These are phyloP conservation scores for Leptinotarsa texana DNA, from an alignment of 1,140 invertebrate species.

Conservation along the genomic window DNA sequence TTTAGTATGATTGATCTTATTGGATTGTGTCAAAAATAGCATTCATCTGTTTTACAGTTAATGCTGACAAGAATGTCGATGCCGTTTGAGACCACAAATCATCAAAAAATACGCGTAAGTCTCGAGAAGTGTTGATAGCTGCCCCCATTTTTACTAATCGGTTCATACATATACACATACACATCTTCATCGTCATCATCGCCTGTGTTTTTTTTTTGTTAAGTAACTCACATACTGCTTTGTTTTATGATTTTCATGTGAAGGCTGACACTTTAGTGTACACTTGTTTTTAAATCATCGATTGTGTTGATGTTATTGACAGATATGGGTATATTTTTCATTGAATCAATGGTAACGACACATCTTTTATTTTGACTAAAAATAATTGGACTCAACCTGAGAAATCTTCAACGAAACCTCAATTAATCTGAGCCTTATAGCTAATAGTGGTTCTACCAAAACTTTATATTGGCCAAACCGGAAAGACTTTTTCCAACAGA, in stretches of 20 bases:
- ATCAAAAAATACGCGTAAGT: constrained; percentile 91
- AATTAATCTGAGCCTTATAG: too few relatives aligned
- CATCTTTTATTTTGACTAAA: too few relatives aligned
- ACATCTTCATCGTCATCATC: not conserved
- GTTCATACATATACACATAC: not conserved
- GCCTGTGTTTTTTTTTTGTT: not conserved
- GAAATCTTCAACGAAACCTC: too few relatives aligned
- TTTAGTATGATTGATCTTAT: too few relatives aligned
- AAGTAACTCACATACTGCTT: not conserved
- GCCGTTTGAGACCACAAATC: constrained; percentile 79
- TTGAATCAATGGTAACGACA: too few relatives aligned
- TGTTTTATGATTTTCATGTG: not conserved
- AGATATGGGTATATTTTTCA: too few relatives aligned
- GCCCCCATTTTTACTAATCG: constrained; percentile 26
- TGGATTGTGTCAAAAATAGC: not conserved
- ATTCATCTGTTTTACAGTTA: constrained; percentile 72
- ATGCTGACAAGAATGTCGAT: constrained; percentile 87
- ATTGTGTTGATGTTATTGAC: too few relatives aligned
- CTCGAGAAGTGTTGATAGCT: constrained; percentile 28
- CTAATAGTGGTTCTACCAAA: too few relatives aligned
- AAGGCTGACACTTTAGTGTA: not conserved
- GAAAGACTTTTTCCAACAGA: too few relatives aligned
- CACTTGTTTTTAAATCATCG: not conserved
- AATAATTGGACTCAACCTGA: too few relatives aligned
- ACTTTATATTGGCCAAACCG: too few relatives aligned